phyloP scores from a whole-genome alignment of 2,113 vertebrate genomes.

The Puntigrus tetrazona region DNA sequence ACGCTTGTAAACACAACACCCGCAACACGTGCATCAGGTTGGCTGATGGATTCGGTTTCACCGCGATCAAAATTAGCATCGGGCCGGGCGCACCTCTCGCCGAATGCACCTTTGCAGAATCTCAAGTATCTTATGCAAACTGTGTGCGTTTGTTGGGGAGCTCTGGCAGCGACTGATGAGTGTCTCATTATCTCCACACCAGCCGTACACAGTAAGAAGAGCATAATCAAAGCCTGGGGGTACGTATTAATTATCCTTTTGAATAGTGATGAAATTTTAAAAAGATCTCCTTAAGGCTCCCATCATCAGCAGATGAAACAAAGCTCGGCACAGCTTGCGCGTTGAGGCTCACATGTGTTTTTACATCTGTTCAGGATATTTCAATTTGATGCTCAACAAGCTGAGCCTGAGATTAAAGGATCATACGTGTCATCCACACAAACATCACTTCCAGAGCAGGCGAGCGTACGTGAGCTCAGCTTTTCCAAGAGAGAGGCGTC shows the following conservation, averaged over 20 bases:
- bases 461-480: constrained; percentile 71
- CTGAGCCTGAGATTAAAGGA: constrained; percentile 89
- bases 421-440: constrained; percentile 80
- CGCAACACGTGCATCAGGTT: constrained; percentile 63
- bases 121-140: constrained; percentile 90
- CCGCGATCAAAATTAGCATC: constrained; percentile 86
- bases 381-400: constrained; percentile 95
- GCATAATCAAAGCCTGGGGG: constrained; percentile 99
- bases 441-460: constrained; percentile 75
- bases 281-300: constrained; percentile 97
- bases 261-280: constrained; percentile 99
- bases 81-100: constrained; percentile 74
- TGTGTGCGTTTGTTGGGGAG: constrained; percentile 82
- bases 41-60: constrained; percentile 47
- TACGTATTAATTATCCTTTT: constrained; percentile 99
- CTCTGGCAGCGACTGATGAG: constrained; percentile 87
- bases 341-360: constrained; percentile 92
- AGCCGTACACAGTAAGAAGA: constrained; percentile 87
- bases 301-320: constrained; percentile 97
- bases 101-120: constrained; percentile 81
- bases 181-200: constrained; percentile 94
- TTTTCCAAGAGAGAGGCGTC: constrained; percentile 65
- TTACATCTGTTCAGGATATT: constrained; percentile 99
- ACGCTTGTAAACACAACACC: constrained; percentile 87
- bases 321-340: constrained; percentile 89